Evolutionary conservation across 2,888 invertebrate genomes (phyloP).

Genomic region (Willowsia nigromaculata): DNA sequence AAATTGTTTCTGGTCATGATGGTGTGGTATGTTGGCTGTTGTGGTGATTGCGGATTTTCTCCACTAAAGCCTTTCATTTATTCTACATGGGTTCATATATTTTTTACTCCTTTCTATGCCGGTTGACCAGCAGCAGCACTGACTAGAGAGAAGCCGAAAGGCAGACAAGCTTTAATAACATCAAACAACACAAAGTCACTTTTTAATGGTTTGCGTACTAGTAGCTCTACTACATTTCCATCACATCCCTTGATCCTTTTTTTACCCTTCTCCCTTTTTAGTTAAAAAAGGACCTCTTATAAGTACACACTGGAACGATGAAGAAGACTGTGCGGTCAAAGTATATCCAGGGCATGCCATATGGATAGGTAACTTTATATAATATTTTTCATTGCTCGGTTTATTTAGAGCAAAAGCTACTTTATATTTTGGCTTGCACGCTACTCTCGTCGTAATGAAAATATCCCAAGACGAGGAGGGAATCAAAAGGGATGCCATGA

Average conservation of each 20-base stretch:
- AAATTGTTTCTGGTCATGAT: neutral
- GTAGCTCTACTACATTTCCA: neutral
- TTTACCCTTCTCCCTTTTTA: neutral
- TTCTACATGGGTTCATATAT: neutral
- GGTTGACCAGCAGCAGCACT: neutral
- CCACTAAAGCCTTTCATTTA: neutral
- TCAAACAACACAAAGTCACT: conserved; percentile 5
- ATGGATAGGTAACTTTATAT: neutral
- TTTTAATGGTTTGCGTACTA: neutral
- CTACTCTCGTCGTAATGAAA: neutral
- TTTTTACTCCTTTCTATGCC: neutral
- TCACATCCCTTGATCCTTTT: neutral
- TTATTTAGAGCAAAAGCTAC: neutral
- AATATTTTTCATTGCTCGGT: neutral
- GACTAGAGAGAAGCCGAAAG: neutral
- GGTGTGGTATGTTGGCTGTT: neutral
- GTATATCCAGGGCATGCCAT: neutral
- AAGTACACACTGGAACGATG: neutral
- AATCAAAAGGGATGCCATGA: neutral
- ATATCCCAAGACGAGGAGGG: neutral
- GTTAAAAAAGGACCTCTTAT: neutral
- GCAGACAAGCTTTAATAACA: neutral
- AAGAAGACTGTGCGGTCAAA: neutral
- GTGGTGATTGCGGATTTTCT: neutral
- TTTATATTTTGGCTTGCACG: neutral